phyloP scores from a whole-genome alignment of 2,888 invertebrate genomes.

The Saturnia pavonia region DNA sequence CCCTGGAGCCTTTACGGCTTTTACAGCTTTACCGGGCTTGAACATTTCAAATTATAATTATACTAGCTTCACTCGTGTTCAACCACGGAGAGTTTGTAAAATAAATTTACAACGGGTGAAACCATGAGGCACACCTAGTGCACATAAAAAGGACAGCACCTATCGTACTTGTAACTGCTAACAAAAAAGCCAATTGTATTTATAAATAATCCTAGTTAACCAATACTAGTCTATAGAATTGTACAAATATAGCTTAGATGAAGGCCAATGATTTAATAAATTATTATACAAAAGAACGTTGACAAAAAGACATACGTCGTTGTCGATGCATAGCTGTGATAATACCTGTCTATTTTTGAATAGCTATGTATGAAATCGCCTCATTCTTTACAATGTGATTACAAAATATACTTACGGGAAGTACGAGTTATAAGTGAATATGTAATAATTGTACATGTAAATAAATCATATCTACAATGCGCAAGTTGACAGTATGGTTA shows the following conservation, averaged over 20 bases:
- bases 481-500: too few species aligned
- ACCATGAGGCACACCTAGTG: too few species aligned
- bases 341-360: constrained; percentile 59
- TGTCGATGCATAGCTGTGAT: constrained; percentile 51
- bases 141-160: too few species aligned
- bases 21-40: too few species aligned
- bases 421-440: not conserved
- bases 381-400: constrained; percentile 47
- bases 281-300: constrained; percentile 53
- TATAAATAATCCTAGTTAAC: constrained; percentile 9
- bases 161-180: constrained; percentile 13
- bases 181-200: constrained; percentile 7
- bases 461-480: too few species aligned
- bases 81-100: too few species aligned
- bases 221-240: constrained; percentile 31
- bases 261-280: constrained; percentile 61
- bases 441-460: not conserved
- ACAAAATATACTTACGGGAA: constrained; percentile 33
- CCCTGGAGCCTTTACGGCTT: too few species aligned
- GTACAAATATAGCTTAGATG: constrained; percentile 54
- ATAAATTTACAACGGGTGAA: too few species aligned
- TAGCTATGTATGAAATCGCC: constrained; percentile 48
- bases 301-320: constrained; percentile 50
- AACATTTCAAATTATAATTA: too few species aligned
- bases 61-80: too few species aligned